Base-by-base conservation (phyloP, 1,140 invertebrate genomes). In the Eurosta solidaginis region DNA sequence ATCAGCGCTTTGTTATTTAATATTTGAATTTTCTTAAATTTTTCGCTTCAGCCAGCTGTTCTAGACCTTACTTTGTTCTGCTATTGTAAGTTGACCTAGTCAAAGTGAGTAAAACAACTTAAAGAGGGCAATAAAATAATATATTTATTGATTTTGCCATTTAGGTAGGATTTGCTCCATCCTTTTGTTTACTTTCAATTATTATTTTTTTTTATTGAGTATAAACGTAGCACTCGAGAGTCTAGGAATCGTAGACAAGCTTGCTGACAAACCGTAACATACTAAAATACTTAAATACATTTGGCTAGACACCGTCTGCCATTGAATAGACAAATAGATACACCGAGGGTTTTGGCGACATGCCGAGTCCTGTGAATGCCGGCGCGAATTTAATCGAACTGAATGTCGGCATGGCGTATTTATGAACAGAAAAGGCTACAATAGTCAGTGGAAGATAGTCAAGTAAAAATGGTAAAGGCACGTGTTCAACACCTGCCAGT, bases 111-210 rank as follows among this genome's bases (percentile, higher is more conserved):
- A 47, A 4, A 47, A 9, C 45, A 54, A 1, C 22, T n/a, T 4
- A n/a, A n/a, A n/a, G n/a, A n/a, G n/a, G n/a, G n/a, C 33, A 68
- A 40, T 40, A 68, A 40, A 36, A 36, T 63, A 63, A 17, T 68
- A 40, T 68, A 68, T 12, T 68, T 68, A 68, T 68, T 68, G 59
- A 68, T 68, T 68, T 68, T 68, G 33, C 59, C 59, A 68, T 68
- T 68, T 40, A 40, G 36, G 14, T 68, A 3, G 59, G 59, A 17
- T 33, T n/a, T n/a, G n/a, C n/a, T n/a, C 36, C 29, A 40, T 27
- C 17, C 36, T 6, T 68, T 68, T 68, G 59, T 68, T 68, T 68
- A 68, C 59, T 68, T 42, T 33, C 3, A 7, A 17, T 25, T 54
- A 25, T 9, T 5, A 22, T 27, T 14, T n/a, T 14, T 63, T 29